phyloP scores from a whole-genome alignment of 2,888 invertebrate species.

The Brenthis hecate region DNA sequence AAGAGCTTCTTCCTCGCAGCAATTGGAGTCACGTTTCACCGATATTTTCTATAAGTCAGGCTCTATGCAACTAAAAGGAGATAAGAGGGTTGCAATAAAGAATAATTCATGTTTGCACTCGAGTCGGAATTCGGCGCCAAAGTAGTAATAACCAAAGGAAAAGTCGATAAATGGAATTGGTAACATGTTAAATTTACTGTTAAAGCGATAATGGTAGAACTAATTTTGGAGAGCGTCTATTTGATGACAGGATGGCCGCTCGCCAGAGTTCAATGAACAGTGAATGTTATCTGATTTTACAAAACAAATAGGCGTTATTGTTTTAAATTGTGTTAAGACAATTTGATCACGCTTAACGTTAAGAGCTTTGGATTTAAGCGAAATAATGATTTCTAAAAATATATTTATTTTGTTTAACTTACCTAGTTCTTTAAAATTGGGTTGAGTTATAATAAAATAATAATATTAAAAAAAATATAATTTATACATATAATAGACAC shows the following conservation, averaged over 20 bases:
- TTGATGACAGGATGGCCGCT: slow-evolving; percentile 30
- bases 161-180: slow-evolving; percentile 25
- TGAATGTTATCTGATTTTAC: slow-evolving; percentile 28
- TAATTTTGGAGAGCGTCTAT: slow-evolving; percentile 28
- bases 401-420: not conserved
- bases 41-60: slow-evolving; percentile 6
- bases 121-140: slow-evolving; percentile 16
- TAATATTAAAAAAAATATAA: too few species aligned
- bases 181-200: slow-evolving; percentile 33
- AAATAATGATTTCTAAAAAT: not conserved
- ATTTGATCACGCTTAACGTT: not conserved
- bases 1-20: not conserved
- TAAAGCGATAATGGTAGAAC: slow-evolving; percentile 33
- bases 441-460: too few species aligned
- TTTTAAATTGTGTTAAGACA: slow-evolving; percentile 1
- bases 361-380: slow-evolving; percentile 3
- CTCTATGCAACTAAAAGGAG: slow-evolving; percentile 9
- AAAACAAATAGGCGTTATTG: slow-evolving; percentile 21
- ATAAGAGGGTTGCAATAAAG: slow-evolving; percentile 18
- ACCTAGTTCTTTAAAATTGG: too few species aligned
- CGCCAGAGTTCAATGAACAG: slow-evolving; percentile 35
- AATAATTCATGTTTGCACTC: slow-evolving; percentile 23
- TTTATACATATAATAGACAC: too few species aligned
- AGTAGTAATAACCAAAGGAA: slow-evolving; percentile 21
- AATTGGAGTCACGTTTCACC: slow-evolving; percentile 12